Evolutionary conservation across 1,140 invertebrate genomes (phyloP).

Genomic region (Papilio helenus): DNA sequence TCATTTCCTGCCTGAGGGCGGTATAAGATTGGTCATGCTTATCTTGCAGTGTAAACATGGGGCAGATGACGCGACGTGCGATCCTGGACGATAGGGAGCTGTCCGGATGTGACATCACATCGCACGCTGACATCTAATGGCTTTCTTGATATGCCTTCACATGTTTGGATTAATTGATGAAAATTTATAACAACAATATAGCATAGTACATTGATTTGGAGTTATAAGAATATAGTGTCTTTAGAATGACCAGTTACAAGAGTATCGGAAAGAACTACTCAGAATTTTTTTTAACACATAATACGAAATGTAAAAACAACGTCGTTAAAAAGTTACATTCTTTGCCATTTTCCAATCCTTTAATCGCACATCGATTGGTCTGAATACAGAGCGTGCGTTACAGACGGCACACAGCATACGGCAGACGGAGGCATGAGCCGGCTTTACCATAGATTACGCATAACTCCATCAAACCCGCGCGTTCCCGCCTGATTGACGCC

Average conservation of each 20-base stretch:
- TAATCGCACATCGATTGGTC: constrained; percentile 19
- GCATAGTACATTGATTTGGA: neutral
- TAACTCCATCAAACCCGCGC: constrained; percentile 38
- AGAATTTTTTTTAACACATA: no score
- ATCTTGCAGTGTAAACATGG: constrained; percentile 70
- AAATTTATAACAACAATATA: neutral
- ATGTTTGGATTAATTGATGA: constrained; percentile 6
- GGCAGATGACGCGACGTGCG: constrained; percentile 59
- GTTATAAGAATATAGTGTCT: no score
- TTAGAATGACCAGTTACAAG: no score
- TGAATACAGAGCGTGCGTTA: neutral
- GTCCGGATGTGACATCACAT: constrained; percentile 44
- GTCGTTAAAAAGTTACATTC: neutral
- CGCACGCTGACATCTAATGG: constrained; percentile 16
- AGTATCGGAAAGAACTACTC: no score
- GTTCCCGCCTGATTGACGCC: constrained; percentile 36
- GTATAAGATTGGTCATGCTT: constrained; percentile 68
- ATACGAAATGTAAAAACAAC: neutral
- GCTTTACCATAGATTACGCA: constrained; percentile 40
- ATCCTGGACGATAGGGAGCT: constrained; percentile 52
- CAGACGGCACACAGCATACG: neutral
- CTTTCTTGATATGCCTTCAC: neutral
- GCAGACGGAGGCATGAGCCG: constrained; percentile 12
- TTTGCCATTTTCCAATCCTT: neutral
- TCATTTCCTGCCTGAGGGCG: constrained; percentile 52